phyloP scores from a whole-genome alignment of 2,113 vertebrate genomes.

The Ursus arctos region DNA sequence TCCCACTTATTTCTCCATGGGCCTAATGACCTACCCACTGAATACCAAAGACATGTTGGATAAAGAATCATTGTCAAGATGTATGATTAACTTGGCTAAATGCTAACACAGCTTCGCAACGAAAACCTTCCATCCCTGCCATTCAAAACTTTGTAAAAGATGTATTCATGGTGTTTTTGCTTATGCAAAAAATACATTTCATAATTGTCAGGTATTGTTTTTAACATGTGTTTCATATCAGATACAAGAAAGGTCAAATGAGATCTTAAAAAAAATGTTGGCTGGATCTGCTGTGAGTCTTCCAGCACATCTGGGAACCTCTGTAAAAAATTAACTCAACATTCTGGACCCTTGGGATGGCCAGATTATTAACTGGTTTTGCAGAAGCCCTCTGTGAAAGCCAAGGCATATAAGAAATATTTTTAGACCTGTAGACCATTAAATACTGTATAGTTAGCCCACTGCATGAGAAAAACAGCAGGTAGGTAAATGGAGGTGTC shows the following conservation, averaged over 20 bases:
- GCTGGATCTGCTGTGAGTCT: conserved; percentile 10
- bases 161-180: conserved; percentile 8
- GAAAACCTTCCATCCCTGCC: conserved; percentile 48
- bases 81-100: conserved; percentile 73
- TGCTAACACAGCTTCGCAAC: conserved; percentile 32
- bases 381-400: conserved; percentile 65
- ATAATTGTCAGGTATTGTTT: conserved; percentile 59
- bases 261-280: conserved; percentile 57
- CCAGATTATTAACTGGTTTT: conserved; percentile 74
- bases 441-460: conserved; percentile 50
- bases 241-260: conserved; percentile 64
- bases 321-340: conserved; percentile 77
- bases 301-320: conserved; percentile 77
- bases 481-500: conserved; percentile 8
- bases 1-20: conserved; percentile 64
- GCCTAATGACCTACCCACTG: conserved; percentile 61
- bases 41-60: conserved; percentile 64
- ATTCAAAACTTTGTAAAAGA: conserved; percentile 67
- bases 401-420: conserved; percentile 62
- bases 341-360: conserved; percentile 67
- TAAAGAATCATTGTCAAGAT: conserved; percentile 65
- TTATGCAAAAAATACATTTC: conserved; percentile 56
- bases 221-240: conserved; percentile 77
- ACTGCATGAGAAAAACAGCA: background rate
- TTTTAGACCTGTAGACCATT: conserved; percentile 60